Percentiles rank a stretch among this genome's conserved stretches.
Evolutionary conservation across 2,888 invertebrate genomes (phyloP).

Genomic region (Troides aeacus): DNA sequence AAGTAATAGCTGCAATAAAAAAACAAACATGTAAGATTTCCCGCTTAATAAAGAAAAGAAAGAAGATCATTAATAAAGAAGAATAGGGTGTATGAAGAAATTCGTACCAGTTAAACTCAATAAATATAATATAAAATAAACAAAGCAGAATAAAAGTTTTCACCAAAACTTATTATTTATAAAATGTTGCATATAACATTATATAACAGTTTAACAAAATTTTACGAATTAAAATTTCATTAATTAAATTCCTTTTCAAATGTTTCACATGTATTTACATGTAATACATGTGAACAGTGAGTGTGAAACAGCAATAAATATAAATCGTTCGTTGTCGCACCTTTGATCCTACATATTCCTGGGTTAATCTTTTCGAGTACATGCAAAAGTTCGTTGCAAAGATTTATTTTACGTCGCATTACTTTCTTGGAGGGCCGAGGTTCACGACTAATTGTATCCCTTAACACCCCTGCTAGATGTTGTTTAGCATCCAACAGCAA

Average conservation of each 20-base stretch:
- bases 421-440: constrained; percentile 75
- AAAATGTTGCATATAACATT: no score
- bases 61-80: no score
- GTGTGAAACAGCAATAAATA: no score
- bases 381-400: constrained; percentile 83
- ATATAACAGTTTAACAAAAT: no score
- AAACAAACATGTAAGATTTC: not conserved
- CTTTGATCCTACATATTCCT: constrained; percentile 84
- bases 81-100: no score
- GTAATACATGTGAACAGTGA: no score
- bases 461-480: constrained; percentile 81
- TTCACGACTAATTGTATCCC: constrained; percentile 73
- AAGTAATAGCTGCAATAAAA: constrained; percentile 81
- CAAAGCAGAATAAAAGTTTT: not conserved
- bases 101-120: not conserved
- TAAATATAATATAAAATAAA: constrained; percentile 7
- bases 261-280: no score
- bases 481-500: constrained; percentile 85
- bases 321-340: constrained; percentile 48
- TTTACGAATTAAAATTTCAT: no score
- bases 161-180: no score
- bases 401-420: constrained; percentile 82
- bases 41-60: no score
- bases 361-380: constrained; percentile 85
- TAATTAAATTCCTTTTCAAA: no score